Evolutionary conservation across 2,797 vertebrate genomes (phyloP).

Genomic region (Peromyscus melanophrys): DNA sequence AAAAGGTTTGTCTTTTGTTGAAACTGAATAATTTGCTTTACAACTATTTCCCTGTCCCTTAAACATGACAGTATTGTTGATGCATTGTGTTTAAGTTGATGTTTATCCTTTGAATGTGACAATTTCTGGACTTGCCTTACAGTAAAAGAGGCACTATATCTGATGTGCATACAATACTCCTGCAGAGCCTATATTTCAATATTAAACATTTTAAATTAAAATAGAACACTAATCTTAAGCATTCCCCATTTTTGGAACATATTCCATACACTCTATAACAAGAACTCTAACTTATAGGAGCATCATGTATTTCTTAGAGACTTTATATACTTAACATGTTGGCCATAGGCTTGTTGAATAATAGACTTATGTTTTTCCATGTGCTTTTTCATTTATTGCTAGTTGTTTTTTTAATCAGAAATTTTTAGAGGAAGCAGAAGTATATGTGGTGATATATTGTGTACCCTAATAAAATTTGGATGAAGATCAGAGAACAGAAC

Average conservation of each 20-base stretch:
- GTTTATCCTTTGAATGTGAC: conserved; percentile 47
- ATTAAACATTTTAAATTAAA: conserved; percentile 59
- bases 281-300: not conserved
- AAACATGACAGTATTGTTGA: not conserved
- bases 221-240: not conserved
- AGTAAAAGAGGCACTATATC: conserved; percentile 22
- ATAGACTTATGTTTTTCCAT: not conserved
- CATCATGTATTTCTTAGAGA: not conserved
- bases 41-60: not conserved
- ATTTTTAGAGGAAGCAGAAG: not conserved
- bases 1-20: conserved; percentile 25
- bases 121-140: not conserved
- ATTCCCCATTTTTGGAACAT: not conserved
- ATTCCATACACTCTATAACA: not conserved
- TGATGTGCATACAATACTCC: conserved; percentile 1
- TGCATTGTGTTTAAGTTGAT: not conserved
- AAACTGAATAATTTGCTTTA: conserved; percentile 54
- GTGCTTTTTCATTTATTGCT: not conserved
- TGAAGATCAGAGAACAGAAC: too few relatives aligned
- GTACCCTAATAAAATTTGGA: too few relatives aligned
- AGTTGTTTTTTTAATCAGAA: not conserved
- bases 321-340: conserved; percentile 39
- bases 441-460: too few relatives aligned
- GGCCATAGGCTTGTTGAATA: too few relatives aligned
- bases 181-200: not conserved